phyloP scores from a whole-genome alignment of 2,888 invertebrate species.

The Atethmia centrago region DNA sequence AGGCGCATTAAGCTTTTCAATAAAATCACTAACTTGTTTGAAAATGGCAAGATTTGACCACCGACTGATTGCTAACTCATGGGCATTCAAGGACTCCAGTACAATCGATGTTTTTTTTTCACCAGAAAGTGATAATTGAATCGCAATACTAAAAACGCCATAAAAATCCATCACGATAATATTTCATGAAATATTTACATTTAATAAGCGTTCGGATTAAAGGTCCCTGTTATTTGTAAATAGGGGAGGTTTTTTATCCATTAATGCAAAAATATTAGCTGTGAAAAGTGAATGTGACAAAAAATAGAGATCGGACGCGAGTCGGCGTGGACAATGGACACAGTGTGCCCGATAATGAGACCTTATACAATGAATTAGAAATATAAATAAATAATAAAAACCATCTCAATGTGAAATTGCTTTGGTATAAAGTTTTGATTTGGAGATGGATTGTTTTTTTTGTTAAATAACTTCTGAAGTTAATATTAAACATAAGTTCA shows the following conservation, averaged over 20 bases:
- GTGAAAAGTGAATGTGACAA: conserved; percentile 73
- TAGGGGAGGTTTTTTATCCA: conserved; percentile 84
- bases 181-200: conserved; percentile 89
- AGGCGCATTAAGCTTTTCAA: neutral
- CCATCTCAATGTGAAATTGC: conserved; percentile 3
- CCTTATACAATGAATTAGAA: conserved; percentile 47
- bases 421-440: neutral
- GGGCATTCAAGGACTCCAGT: neutral
- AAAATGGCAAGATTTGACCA: neutral
- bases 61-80: neutral
- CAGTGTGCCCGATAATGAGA: conserved; percentile 45
- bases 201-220: conserved; percentile 90
- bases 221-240: conserved; percentile 89
- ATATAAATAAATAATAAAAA: conserved; percentile 51
- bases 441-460: neutral
- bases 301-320: conserved; percentile 80
- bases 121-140: conserved; percentile 30
- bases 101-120: neutral
- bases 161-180: conserved; percentile 74
- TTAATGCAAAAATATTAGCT: conserved; percentile 73
- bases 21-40: neutral
- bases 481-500: neutral
- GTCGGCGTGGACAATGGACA: conserved; percentile 74
- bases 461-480: neutral
- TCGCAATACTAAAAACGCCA: conserved; percentile 58